Evolutionary conservation across 2,797 vertebrate species (phyloP), one percentile per base, ranked within the genome.

Genomic region (Notamacropus eugenii): DNA sequence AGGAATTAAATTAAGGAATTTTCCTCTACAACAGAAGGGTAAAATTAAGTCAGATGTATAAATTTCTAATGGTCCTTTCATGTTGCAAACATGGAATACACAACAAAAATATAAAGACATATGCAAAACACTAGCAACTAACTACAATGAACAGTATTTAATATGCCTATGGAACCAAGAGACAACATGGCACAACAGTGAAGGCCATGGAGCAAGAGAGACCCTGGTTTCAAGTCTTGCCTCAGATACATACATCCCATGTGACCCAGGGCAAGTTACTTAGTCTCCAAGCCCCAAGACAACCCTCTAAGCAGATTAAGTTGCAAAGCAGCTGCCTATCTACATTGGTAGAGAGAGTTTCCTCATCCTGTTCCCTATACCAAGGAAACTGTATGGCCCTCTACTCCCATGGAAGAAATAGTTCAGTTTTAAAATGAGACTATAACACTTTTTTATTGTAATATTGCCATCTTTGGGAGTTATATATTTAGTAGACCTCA

Each of bases 361-460:
- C 40, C 40, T 87, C 40, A 87, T 10, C 34, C 40, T 19, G 24
- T 27, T 87, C 40, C 74, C 40, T 87, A 87, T 2, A 46, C 10
- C 40, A 87, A 27, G 4, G 74, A 87, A 87, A 87, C 2, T 46
- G 3, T 50, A 24, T 27, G 40, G 8, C 22, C 50, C 67, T 74
- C 19, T 40, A 87, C 6, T 24, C 8, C 9, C 74, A 82, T 27
- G 40, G 10, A 93, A 94, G 27, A 29, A 92, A 28, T 3, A 40
- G 87, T 40, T 90, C 93, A 50, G 93, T 95, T 93, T 93, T 54
- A 96, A 29, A 95, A 62, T 90, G 13, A 93, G 13, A 55, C 22
- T 92, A 94, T 95, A 92, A 9, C 96, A 24, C 16, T 67, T 67
- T 67, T 74, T 74, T n/a, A 22, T 40, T 74, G 19, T 74, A 31